Percentiles rank a stretch among this genome's conserved stretches.
Conservation (phyloP, 2,797 vertebrate genomes). For the Ptychobarbus kaznakovi region DNA sequence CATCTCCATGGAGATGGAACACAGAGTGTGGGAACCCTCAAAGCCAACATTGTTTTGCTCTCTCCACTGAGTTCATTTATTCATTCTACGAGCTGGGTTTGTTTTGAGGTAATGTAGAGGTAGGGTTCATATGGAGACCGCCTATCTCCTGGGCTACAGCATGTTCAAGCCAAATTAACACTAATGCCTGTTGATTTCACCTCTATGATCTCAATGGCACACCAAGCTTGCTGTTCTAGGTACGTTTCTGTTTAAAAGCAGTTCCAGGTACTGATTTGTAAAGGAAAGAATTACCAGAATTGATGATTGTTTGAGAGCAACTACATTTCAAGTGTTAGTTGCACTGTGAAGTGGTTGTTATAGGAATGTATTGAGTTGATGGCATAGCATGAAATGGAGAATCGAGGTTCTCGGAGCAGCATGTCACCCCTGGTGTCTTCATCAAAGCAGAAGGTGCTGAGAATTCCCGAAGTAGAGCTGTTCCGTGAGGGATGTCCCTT, state of each 20-base stretch:
- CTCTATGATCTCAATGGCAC: background rate
- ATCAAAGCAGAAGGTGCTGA: background rate
- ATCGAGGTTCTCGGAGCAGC: background rate
- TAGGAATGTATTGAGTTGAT: background rate
- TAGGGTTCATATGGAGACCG: constrained; percentile 13
- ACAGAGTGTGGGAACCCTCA: constrained; percentile 73
- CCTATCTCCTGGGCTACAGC: constrained; percentile 25
- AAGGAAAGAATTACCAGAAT: background rate
- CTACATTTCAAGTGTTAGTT: background rate
- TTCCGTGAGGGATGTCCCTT: constrained; percentile 27
- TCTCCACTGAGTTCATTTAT: constrained; percentile 62
- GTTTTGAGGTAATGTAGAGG: constrained; percentile 26
- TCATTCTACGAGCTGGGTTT: constrained; percentile 60
- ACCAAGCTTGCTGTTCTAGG: background rate
- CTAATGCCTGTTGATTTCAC: constrained; percentile 22
- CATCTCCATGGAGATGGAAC: constrained; percentile 80
- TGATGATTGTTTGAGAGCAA: background rate
- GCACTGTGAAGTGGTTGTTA: background rate
- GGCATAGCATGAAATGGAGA: background rate
- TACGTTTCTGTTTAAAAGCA: background rate
- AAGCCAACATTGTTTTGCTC: constrained; percentile 70
- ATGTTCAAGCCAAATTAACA: constrained; percentile 14
- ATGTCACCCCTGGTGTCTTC: constrained; percentile 6
- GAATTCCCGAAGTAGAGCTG: constrained; percentile 34
- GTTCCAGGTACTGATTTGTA: background rate